Conservation (phyloP, 1,140 invertebrate genomes). For the Drosophila virilis region DNA sequence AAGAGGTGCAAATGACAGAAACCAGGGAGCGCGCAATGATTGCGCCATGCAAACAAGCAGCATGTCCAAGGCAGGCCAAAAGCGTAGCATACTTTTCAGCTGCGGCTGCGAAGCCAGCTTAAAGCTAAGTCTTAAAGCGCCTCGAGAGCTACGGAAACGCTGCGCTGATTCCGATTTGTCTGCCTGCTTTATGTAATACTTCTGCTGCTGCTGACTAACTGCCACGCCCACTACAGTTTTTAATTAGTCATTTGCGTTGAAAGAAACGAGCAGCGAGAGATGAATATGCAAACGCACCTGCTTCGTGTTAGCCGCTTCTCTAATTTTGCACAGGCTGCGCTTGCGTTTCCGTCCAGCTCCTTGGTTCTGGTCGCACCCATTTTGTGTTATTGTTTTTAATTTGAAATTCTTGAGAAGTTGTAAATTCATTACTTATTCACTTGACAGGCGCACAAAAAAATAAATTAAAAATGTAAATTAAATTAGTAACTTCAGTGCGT, state of each 20-base stretch:
- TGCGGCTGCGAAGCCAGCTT: conserved; percentile 16
- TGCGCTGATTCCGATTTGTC: conserved; percentile 5
- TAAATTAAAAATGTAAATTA: conserved; percentile 83
- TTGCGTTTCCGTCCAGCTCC: conserved; percentile 36
- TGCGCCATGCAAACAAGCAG: conserved; percentile 50
- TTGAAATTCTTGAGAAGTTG: conserved; percentile 82
- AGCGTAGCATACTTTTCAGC: conserved; percentile 44
- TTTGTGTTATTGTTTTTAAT: conserved; percentile 82
- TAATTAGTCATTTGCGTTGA: conserved; percentile 77
- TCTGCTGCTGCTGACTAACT: conserved; percentile 58
- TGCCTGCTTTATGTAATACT: conserved; percentile 44
- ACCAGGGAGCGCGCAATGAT: conserved; percentile 60
- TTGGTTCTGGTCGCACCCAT: conserved; percentile 44
- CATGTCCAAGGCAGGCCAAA: conserved; percentile 14
- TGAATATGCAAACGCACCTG: conserved; percentile 80
- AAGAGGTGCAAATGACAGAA: conserved; percentile 81
- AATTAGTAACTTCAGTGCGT: conserved; percentile 83
- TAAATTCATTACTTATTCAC: conserved; percentile 83
- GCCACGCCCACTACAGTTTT: conserved; percentile 73
- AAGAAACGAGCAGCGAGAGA: conserved; percentile 23
- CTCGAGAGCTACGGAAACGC: not conserved
- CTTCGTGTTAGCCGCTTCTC: conserved; percentile 55
- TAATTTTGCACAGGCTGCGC: conserved; percentile 49
- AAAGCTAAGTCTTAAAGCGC: conserved; percentile 26
- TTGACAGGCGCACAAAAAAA: conserved; percentile 70